Evolutionary conservation across 2,113 vertebrate species (phyloP).

Genomic region (Cettia cetti): DNA sequence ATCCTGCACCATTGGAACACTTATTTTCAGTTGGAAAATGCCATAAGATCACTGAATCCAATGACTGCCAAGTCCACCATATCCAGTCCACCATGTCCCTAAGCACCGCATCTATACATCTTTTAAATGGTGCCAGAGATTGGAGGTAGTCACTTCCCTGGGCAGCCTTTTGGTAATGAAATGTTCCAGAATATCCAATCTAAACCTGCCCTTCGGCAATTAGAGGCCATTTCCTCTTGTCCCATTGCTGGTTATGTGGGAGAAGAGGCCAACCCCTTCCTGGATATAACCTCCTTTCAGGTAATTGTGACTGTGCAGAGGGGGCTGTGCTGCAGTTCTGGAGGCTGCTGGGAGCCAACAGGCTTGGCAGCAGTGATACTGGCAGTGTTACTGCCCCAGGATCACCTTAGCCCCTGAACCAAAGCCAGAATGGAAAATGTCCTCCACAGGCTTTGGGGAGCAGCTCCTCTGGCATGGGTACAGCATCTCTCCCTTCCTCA

Average conservation of each 20-base stretch:
- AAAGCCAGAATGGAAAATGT: not conserved
- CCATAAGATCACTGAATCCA: not conserved
- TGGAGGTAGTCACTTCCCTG: not conserved
- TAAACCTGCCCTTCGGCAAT: not conserved
- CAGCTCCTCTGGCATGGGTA: not conserved
- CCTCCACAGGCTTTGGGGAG: not conserved
- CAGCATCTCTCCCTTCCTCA: rapidly evolving
- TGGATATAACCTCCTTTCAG: not conserved
- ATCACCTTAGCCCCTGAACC: not conserved
- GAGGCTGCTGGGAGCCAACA: not conserved
- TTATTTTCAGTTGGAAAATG: not conserved
- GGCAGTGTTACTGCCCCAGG: not conserved
- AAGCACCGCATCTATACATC: too few relatives aligned
- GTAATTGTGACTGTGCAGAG: not conserved
- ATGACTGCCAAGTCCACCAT: not conserved
- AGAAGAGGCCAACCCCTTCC: not conserved
- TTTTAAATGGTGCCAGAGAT: not conserved
- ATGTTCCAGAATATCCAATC: not conserved
- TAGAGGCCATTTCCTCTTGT: not conserved
- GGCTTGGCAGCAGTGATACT: not conserved
- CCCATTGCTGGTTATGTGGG: rapidly evolving
- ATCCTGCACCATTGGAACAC: not conserved
- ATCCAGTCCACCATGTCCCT: not conserved
- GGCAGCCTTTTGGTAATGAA: not conserved
- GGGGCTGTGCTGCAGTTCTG: not conserved